Conservation (phyloP, 2,888 invertebrate genomes). For the Microplitis manilae region DNA sequence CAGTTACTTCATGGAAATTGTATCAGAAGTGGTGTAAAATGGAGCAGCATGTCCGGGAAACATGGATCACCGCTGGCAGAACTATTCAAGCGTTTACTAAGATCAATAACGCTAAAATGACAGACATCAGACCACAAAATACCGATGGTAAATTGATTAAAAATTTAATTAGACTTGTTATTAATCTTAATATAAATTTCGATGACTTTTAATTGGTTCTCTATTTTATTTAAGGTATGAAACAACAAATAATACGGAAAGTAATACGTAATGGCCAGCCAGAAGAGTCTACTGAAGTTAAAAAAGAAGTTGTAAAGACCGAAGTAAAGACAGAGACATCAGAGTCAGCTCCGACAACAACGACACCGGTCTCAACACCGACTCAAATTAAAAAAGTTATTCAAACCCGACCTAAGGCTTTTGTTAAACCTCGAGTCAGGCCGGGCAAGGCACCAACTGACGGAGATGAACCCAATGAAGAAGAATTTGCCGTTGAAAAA, state of each 20-base stretch:
- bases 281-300: constrained; percentile 60
- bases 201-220: background rate
- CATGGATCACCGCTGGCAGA: constrained; percentile 86
- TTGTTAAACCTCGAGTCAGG: constrained; percentile 64
- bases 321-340: constrained; percentile 48
- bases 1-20: constrained; percentile 82
- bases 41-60: constrained; percentile 81
- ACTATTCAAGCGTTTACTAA: constrained; percentile 82
- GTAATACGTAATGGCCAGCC: constrained; percentile 68
- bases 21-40: constrained; percentile 90
- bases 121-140: constrained; percentile 69
- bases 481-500: constrained; percentile 85
- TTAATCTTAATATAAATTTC: background rate
- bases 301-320: constrained; percentile 57
- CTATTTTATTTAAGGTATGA: constrained; percentile 52
- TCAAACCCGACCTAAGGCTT: constrained; percentile 55
- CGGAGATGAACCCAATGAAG: constrained; percentile 66
- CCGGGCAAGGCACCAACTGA: constrained; percentile 56
- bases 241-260: constrained; percentile 64
- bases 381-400: constrained; percentile 57
- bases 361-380: constrained; percentile 52
- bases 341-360: constrained; percentile 45
- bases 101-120: constrained; percentile 80
- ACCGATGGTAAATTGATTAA: constrained; percentile 54
- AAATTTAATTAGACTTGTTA: background rate